Percentiles rank a stretch among this genome's conserved stretches.
Conservation (phyloP, 2,113 vertebrate genomes). For the Cnemophilus loriae region DNA sequence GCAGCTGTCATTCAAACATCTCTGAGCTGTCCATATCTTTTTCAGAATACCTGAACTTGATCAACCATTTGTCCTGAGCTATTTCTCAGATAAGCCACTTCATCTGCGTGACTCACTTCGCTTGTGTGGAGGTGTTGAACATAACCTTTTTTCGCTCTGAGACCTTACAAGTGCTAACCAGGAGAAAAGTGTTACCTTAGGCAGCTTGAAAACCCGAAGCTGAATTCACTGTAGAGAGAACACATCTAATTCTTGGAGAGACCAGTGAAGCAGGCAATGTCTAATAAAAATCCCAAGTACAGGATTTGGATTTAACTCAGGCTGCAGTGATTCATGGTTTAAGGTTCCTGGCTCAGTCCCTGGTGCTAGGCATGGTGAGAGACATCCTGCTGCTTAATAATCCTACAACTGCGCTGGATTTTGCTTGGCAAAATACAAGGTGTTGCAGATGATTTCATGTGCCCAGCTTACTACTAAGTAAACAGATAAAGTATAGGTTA, state of each 20-base stretch:
- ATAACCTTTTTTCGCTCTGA: background rate
- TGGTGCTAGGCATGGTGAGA: background rate
- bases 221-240: background rate
- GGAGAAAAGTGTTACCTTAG: background rate
- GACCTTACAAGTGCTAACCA: background rate
- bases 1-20: background rate
- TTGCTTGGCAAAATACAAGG: background rate
- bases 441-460: background rate
- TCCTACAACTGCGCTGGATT: background rate
- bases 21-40: background rate
- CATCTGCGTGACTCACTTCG: background rate
- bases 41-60: background rate
- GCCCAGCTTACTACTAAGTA: background rate
- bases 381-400: conserved; percentile 25
- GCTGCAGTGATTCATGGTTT: conserved; percentile 39
- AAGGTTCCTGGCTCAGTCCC: conserved; percentile 13
- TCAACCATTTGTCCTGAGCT: background rate
- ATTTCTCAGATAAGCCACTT: background rate
- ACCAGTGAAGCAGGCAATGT: background rate
- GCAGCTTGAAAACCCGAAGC: background rate
- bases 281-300: background rate
- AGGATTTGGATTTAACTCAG: conserved; percentile 13
- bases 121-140: background rate
- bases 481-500: background rate
- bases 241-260: background rate